Conservation (phyloP, 2,113 vertebrate genomes). For the Laticauda colubrina region DNA sequence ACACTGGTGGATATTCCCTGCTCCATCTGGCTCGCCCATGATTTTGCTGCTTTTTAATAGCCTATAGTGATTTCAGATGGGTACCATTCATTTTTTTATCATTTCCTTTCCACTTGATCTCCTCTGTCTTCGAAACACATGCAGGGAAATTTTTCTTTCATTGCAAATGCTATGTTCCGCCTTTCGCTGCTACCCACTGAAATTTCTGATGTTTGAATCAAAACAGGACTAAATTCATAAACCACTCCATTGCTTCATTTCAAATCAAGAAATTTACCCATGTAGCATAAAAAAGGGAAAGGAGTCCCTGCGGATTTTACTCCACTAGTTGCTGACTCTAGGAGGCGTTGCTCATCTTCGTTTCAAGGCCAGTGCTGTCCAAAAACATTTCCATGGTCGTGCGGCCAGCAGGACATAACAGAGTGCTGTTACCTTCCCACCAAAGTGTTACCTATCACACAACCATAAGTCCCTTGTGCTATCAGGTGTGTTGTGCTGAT, state of each 20-base stretch:
- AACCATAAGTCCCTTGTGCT: too few relatives aligned
- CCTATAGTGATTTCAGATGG: neutral
- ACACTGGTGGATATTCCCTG: neutral
- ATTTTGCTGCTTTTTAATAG: conserved; percentile 35
- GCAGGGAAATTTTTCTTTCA: neutral
- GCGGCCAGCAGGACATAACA: too few relatives aligned
- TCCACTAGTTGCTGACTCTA: too few relatives aligned
- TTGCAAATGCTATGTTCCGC: neutral
- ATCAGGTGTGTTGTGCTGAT: too few relatives aligned
- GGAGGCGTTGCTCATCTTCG: too few relatives aligned
- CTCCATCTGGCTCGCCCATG: conserved; percentile 54
- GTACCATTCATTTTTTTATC: neutral
- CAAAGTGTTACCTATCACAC: too few relatives aligned
- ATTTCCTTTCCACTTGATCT: neutral
- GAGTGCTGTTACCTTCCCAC: too few relatives aligned
- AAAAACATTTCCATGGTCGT: too few relatives aligned
- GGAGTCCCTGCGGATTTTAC: too few relatives aligned
- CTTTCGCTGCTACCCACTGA: neutral
- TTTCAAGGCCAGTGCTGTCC: too few relatives aligned
- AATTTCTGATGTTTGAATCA: neutral
- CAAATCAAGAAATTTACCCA: neutral
- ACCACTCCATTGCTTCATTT: too few relatives aligned
- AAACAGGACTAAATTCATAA: neutral
- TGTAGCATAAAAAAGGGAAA: too few relatives aligned
- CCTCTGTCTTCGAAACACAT: neutral